phyloP scores from a whole-genome alignment of 2,888 invertebrate genomes.

The Drosophila lutescens region DNA sequence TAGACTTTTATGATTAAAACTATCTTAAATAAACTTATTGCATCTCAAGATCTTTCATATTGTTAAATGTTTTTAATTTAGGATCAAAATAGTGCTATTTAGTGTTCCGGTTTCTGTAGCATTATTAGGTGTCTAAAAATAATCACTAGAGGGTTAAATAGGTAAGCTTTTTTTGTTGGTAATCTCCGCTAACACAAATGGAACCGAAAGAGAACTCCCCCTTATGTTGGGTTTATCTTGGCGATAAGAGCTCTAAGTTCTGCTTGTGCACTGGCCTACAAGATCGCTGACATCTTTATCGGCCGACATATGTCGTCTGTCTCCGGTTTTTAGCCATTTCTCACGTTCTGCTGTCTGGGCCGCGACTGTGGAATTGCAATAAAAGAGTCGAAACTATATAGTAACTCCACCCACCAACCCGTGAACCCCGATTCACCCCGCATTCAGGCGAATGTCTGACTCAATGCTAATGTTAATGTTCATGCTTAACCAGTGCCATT shows the following conservation, averaged over 20 bases:
- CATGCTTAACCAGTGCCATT: constrained; percentile 62
- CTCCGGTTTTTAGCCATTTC: constrained; percentile 50
- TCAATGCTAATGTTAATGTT: constrained; percentile 66
- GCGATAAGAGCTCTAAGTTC: constrained; percentile 22
- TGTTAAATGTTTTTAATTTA: not conserved
- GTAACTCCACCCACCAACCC: constrained; percentile 1
- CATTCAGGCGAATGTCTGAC: constrained; percentile 51
- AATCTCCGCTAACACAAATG: not conserved
- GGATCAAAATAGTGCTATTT: not conserved
- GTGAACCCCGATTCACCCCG: constrained; percentile 7
- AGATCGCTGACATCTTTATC: constrained; percentile 56
- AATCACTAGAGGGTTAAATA: constrained; percentile 23
- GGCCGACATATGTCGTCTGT: constrained; percentile 24
- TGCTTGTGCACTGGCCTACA: constrained; percentile 37
- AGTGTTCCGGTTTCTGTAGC: not conserved
- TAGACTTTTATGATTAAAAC: too few relatives aligned
- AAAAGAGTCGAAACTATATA: constrained; percentile 21
- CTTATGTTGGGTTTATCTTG: constrained; percentile 24
- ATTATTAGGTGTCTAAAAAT: not conserved
- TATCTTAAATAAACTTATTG: too few relatives aligned
- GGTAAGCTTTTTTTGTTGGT: constrained; percentile 7
- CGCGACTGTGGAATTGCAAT: constrained; percentile 53
- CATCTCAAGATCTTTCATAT: too few relatives aligned
- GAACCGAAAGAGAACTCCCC: constrained; percentile 11
- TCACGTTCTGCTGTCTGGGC: constrained; percentile 69